These are phyloP conservation scores for Sebastes melanostomus DNA, from an alignment of 2,797 vertebrate genomes.

Conservation along the genomic window DNA sequence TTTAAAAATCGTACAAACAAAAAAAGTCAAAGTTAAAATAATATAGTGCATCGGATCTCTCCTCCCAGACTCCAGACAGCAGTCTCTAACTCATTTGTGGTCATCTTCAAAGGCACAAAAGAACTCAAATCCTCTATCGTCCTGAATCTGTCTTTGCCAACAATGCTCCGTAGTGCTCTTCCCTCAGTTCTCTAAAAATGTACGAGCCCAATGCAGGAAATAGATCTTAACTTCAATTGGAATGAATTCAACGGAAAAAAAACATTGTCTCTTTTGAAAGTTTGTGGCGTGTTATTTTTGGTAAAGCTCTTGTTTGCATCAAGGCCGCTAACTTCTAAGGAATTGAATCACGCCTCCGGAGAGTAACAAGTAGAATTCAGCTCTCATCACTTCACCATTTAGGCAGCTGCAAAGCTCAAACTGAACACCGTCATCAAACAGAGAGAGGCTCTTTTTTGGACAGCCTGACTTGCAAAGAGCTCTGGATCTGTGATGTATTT, in stretches of 20 bases:
- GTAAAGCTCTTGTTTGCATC: slow-evolving; percentile 73
- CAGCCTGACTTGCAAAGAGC: slow-evolving; percentile 30
- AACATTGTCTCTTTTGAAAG: slow-evolving; percentile 67
- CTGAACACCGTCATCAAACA: slow-evolving; percentile 44
- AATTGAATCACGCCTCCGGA: slow-evolving; percentile 62
- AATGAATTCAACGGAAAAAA: slow-evolving; percentile 36
- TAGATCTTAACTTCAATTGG: slow-evolving; percentile 62
- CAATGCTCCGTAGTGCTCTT: slow-evolving; percentile 50
- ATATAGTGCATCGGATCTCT: slow-evolving; percentile 20
- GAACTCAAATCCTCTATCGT: slow-evolving; percentile 59
- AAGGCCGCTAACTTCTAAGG: slow-evolving; percentile 68
- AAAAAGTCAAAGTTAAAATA: not conserved
- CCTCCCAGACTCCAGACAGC: slow-evolving; percentile 21
- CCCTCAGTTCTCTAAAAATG: slow-evolving; percentile 50
- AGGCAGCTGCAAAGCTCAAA: slow-evolving; percentile 55
- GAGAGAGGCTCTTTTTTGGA: slow-evolving; percentile 30
- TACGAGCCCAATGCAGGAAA: slow-evolving; percentile 59
- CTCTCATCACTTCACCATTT: slow-evolving; percentile 62
- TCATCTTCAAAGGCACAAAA: slow-evolving; percentile 64
- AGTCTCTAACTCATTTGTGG: slow-evolving; percentile 55
- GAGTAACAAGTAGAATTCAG: slow-evolving; percentile 52
- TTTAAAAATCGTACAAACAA: not conserved
- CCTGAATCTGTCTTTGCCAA: slow-evolving; percentile 69
- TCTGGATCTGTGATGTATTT: slow-evolving; percentile 28
- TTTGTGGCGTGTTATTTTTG: slow-evolving; percentile 74